Evolutionary conservation across 53 echinoderm and acorn worm genomes (phyloP).

Genomic region (Pentamera pediparva): DNA sequence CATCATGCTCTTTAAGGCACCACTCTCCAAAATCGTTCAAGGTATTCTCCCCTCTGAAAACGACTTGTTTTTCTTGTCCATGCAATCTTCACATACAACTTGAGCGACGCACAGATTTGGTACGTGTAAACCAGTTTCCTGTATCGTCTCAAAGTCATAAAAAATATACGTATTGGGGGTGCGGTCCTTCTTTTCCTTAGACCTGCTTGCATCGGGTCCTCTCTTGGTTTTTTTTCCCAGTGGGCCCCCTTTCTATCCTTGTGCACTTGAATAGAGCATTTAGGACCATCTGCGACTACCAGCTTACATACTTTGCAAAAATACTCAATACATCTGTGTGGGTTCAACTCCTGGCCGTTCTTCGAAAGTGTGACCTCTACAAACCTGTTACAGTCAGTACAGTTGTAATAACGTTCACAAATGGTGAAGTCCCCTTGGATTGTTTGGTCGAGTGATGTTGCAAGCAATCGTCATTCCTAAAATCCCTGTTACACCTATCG

Average conservation of each 20-base stretch:
- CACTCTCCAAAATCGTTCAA: constrained; percentile 36
- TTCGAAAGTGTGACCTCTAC: constrained; percentile 29
- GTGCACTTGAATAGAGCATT: constrained; percentile 7
- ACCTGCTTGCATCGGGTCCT: no score
- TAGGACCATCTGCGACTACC: neutral
- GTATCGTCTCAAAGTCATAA: constrained; percentile 25
- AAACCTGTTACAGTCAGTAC: constrained; percentile 31
- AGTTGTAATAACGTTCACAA: constrained; percentile 8
- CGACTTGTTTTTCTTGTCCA: neutral
- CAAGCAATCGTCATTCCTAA: constrained; percentile 45
- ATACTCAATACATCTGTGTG: constrained; percentile 3
- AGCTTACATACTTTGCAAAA: constrained; percentile 10
- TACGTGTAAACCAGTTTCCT: constrained; percentile 26
- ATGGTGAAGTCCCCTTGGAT: neutral
- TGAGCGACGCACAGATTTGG: constrained; percentile 40
- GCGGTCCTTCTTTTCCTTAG: no score
- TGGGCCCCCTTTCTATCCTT: neutral
- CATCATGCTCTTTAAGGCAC: neutral
- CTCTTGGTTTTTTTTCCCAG: neutral
- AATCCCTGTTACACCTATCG: constrained; percentile 47
- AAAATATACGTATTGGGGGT: neutral
- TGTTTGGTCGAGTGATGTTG: constrained; percentile 16
- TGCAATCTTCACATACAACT: constrained; percentile 23
- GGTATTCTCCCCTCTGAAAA: constrained; percentile 8
- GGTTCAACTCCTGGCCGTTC: constrained; percentile 24